Evolutionary conservation across 2,888 invertebrate species (phyloP), one percentile per base, ranked within the genome.

Genomic region (Troides helena): DNA sequence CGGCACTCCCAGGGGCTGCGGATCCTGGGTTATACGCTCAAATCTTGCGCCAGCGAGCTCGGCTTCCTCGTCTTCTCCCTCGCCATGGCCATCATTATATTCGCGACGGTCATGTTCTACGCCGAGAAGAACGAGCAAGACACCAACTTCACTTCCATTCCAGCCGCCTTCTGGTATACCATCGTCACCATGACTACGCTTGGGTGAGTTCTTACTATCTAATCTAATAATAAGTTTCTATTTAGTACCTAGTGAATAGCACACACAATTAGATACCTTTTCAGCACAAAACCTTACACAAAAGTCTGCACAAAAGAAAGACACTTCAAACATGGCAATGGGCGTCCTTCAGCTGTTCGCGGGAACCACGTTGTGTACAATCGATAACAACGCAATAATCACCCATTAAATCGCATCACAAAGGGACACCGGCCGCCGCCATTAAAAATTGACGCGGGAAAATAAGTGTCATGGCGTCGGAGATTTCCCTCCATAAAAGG

Each of bases 51-150:
- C 88, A 98, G 98, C 88, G 99, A 99, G 93, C 95, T 99, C 79
- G 99, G 99, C 77, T 99, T 99, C 94, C 95, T 99, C 74, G 99
- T 99, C 72, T 99, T 99, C 93, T 99, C 99, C 46, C 94, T 99
- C 83, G 99, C 99, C 74, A 99, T 99, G 99, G 99, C 99, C 82
- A 99, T 99, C 89, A 99, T 99, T 83, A 99, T 99, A 84, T 99
- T 99, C 90, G 99, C 99, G 74, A 99, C 99, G 58, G 99, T 99
- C 80, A 99, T 99, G 99, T 99, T 98, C 94, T 99, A 99, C 94
- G 99, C 99, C 66, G 99, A 99, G 94, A 99, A 99, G 94, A 99
- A 99, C 88, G 99, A 98, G 76, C 96, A 96, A 81, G 96, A 97
- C 80, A 99, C 99, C 69, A 97, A 97, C 90, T 99, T 99, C 94